Conservation (phyloP, 1,140 invertebrate species). For the Oedothorax gibbosus region DNA sequence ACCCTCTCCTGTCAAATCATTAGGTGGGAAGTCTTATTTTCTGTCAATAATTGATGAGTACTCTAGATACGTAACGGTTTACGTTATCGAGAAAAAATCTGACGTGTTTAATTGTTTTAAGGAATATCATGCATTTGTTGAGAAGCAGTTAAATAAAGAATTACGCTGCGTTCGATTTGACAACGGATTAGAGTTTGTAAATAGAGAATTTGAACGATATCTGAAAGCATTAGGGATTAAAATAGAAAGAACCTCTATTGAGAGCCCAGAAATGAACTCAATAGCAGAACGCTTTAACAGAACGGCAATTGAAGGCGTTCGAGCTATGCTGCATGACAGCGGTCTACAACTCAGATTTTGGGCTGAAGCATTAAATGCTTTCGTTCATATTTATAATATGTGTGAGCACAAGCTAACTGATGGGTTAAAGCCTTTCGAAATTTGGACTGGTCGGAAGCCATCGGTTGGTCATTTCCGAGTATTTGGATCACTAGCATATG, state of each 20-base stretch:
- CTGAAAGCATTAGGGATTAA: conserved; percentile 2
- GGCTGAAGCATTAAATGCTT: not conserved
- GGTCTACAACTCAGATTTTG: conserved; percentile 47
- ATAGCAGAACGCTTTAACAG: conserved; percentile 70
- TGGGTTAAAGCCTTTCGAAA: conserved; percentile 65
- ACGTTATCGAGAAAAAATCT: conserved; percentile 63
- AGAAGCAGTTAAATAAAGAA: conserved; percentile 32
- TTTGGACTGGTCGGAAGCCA: conserved; percentile 22
- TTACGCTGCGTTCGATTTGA: conserved; percentile 24
- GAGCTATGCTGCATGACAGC: conserved; percentile 66
- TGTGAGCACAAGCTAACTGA: not conserved
- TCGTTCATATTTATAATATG: not conserved
- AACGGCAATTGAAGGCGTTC: conserved; percentile 68
- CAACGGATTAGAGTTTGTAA: conserved; percentile 53
- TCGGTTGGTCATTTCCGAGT: conserved; percentile 18
- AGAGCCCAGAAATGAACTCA: conserved; percentile 71
- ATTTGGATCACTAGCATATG: conserved; percentile 29
- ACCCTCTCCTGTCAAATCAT: not conserved
- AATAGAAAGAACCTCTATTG: conserved; percentile 69
- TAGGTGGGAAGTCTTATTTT: not conserved
- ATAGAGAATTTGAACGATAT: conserved; percentile 16
- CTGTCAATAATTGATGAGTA: not conserved
- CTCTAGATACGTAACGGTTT: not conserved
- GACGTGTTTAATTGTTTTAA: conserved; percentile 66
- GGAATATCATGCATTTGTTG: conserved; percentile 3